A percentile compares a stretch with the other conserved stretches of the same genome.
Conservation (phyloP, 2,797 vertebrate genomes). For the Scolopax bukidnonensis region DNA sequence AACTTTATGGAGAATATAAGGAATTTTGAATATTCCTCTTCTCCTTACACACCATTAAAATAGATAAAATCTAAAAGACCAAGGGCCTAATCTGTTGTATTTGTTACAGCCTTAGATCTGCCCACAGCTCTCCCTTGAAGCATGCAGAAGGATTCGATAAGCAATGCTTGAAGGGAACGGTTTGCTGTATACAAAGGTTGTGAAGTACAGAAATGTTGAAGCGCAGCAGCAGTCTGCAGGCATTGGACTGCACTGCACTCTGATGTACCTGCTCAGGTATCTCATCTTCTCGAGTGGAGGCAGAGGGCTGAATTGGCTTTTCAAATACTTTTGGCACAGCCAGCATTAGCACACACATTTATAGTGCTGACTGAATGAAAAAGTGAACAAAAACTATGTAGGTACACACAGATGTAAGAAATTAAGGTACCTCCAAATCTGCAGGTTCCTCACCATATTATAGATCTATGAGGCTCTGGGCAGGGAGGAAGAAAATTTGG, state of each 20-base stretch:
- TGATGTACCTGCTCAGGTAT: fast-evolving
- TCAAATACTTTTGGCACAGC: background rate
- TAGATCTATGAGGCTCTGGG: background rate
- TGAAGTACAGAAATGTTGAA: background rate
- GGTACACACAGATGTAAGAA: background rate
- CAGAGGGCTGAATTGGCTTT: background rate
- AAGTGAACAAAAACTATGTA: background rate
- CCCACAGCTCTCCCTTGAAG: slow-evolving; percentile 43
- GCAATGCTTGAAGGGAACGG: background rate
- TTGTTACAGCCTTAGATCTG: slow-evolving; percentile 29
- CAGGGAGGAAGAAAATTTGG: background rate
- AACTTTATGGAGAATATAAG: background rate
- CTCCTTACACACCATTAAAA: background rate
- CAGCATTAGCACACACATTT: background rate
- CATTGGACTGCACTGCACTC: background rate
- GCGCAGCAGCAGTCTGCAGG: background rate
- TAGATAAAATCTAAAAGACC: background rate
- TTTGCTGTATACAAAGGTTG: slow-evolving; percentile 6
- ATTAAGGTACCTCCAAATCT: background rate
- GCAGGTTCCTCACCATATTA: background rate
- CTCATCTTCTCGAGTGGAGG: background rate
- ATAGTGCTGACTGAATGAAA: background rate
- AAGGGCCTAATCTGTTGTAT: background rate
- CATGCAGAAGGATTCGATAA: background rate
- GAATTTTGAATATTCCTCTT: background rate